These are phyloP conservation scores for Tolmerus cingulatus DNA, from an alignment of 2,888 invertebrate genomes.

Conservation along the genomic window DNA sequence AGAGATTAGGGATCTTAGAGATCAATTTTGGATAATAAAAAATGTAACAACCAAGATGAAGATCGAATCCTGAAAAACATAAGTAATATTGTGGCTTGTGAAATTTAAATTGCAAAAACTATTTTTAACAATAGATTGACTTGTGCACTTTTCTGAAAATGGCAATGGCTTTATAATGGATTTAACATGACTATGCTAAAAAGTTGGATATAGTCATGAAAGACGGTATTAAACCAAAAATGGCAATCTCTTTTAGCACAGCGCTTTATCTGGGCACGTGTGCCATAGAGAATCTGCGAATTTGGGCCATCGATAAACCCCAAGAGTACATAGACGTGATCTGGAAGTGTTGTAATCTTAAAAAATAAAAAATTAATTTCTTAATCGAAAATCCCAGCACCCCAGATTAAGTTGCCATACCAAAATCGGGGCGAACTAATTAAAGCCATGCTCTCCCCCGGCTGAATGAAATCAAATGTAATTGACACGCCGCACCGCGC, in stretches of 20 bases:
- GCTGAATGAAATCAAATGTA: slow-evolving; percentile 10
- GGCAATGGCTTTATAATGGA: not conserved
- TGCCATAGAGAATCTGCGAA: not conserved
- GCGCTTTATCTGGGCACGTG: not conserved
- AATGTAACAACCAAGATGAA: not conserved
- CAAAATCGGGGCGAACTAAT: not conserved
- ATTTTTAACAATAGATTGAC: too few relatives aligned
- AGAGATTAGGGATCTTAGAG: too few relatives aligned
- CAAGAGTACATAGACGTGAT: not conserved
- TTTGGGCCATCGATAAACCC: not conserved
- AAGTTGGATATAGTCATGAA: not conserved
- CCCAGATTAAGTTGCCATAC: not conserved
- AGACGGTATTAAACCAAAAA: not conserved
- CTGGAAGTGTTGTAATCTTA: not conserved
- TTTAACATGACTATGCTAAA: not conserved
- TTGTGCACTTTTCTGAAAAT: not conserved
- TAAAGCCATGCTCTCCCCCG: not conserved
- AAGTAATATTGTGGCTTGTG: not conserved
- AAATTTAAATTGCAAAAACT: too few relatives aligned
- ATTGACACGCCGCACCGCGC: not conserved
- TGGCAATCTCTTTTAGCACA: not conserved
- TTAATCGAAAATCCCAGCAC: not conserved
- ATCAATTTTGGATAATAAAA: too few relatives aligned
- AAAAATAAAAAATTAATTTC: not conserved
- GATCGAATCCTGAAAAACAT: not conserved